Percentiles rank a stretch among this genome's conserved stretches.
Evolutionary conservation across 2,113 vertebrate genomes (phyloP).

Genomic region (Myrmecobius fasciatus): DNA sequence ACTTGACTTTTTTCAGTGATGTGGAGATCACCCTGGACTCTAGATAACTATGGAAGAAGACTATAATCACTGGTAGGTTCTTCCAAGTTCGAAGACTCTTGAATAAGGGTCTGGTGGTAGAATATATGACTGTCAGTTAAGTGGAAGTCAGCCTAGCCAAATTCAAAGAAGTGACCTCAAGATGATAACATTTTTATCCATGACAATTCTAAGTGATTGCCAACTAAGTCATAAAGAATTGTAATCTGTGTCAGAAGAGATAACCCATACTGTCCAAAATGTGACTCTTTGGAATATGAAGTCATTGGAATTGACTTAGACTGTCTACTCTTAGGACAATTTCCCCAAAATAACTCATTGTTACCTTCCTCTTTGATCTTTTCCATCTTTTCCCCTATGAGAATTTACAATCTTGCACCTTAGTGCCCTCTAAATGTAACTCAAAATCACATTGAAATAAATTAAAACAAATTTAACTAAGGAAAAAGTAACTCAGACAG

Average conservation of each 20-base stretch:
- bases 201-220: background rate
- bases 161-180: background rate
- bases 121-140: background rate
- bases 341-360: background rate
- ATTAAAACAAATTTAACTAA: constrained; percentile 32
- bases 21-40: background rate
- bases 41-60: background rate
- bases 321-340: background rate
- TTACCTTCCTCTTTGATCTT: background rate
- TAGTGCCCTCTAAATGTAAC: constrained; percentile 14
- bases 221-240: background rate
- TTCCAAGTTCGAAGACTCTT: background rate
- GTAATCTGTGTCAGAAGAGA: background rate
- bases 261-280: background rate
- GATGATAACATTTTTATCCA: background rate
- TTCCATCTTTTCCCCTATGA: constrained; percentile 25
- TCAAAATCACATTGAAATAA: constrained; percentile 19
- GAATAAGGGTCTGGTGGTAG: background rate
- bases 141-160: background rate
- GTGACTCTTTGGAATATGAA: background rate
- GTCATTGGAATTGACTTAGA: background rate
- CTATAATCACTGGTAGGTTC: background rate
- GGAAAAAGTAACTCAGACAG: constrained; percentile 19
- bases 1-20: background rate
- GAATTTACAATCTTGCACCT: constrained; percentile 25